These are phyloP conservation scores for Archivesica marissinica DNA, from an alignment of 1,140 invertebrate genomes.

Conservation along the genomic window DNA sequence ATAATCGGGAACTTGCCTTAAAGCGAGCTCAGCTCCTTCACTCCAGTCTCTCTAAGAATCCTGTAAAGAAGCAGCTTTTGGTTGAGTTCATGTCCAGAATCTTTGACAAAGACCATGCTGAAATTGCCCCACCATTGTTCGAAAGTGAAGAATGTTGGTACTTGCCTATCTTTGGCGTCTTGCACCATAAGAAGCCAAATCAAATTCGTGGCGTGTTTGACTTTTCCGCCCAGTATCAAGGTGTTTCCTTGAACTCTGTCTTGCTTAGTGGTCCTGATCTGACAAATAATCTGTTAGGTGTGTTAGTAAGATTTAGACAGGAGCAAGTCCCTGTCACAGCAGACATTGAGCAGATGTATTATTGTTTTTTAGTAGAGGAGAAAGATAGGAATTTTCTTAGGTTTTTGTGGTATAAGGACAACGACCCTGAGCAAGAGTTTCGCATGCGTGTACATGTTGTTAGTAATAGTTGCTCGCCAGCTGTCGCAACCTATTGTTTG, in stretches of 20 bases:
- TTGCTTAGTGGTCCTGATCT: slow-evolving; percentile 77
- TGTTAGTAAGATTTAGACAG: slow-evolving; percentile 67
- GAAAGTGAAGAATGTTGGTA: slow-evolving; percentile 62
- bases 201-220: slow-evolving; percentile 63
- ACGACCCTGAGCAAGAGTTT: slow-evolving; percentile 43
- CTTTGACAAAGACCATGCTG: slow-evolving; percentile 61
- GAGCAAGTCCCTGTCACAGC: slow-evolving; percentile 45
- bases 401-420: slow-evolving; percentile 62
- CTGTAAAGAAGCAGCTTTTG: too few species aligned
- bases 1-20: too few species aligned
- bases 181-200: slow-evolving; percentile 55
- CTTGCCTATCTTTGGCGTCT: slow-evolving; percentile 62
- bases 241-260: slow-evolving; percentile 69
- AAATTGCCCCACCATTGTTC: slow-evolving; percentile 42
- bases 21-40: too few species aligned
- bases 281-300: slow-evolving; percentile 71
- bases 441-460: slow-evolving; percentile 65
- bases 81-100: too few species aligned
- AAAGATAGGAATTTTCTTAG: slow-evolving; percentile 55
- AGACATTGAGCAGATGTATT: slow-evolving; percentile 67
- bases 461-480: slow-evolving; percentile 58
- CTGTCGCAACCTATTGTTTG: slow-evolving; percentile 43
- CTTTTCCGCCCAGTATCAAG: slow-evolving; percentile 43
- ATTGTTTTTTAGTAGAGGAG: slow-evolving; percentile 48
- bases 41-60: too few species aligned